These are phyloP conservation scores for Scaptodrosophila lebanonensis DNA, from an alignment of 1,140 invertebrate species.

Conservation along the genomic window DNA sequence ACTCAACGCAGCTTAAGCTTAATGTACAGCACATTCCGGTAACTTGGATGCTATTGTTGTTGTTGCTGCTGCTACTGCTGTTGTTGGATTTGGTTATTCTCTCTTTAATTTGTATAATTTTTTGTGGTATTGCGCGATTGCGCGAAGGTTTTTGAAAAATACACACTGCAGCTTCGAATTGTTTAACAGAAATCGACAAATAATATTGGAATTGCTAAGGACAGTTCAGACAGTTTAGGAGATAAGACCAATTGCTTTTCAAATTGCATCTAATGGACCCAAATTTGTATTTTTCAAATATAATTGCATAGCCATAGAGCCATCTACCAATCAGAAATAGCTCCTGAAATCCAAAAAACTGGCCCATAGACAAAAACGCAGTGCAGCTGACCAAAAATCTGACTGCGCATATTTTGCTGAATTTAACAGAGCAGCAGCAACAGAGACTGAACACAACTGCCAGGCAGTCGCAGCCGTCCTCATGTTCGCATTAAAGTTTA, in stretches of 20 bases:
- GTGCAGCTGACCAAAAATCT: constrained; percentile 48
- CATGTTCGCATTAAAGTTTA: constrained; percentile 73
- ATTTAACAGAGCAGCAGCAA: constrained; percentile 73
- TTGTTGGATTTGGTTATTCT: constrained; percentile 15
- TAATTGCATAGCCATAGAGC: too few species aligned
- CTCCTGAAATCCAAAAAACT: too few species aligned
- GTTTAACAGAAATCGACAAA: constrained; percentile 10
- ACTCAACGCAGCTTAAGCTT: constrained; percentile 47
- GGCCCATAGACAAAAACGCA: too few species aligned
- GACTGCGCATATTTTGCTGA: constrained; percentile 63
- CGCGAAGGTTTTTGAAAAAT: constrained; percentile 42
- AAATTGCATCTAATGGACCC: too few species aligned
- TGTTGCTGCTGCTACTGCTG: constrained; percentile 9
- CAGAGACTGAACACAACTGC: constrained; percentile 56
- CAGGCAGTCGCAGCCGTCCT: too few species aligned
- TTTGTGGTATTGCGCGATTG: constrained; percentile 23
- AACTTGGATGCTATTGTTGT: constrained; percentile 33
- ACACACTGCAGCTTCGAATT: constrained; percentile 35
- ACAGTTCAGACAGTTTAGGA: too few species aligned
- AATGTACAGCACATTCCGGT: constrained; percentile 46
- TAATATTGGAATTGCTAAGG: too few species aligned
- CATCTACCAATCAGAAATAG: too few species aligned
- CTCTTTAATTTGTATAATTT: too few species aligned
- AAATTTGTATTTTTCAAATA: too few species aligned
- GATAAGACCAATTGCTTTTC: too few species aligned